Base-by-base conservation (phyloP, 1,140 invertebrate genomes). In the Chymomyza costata region DNA sequence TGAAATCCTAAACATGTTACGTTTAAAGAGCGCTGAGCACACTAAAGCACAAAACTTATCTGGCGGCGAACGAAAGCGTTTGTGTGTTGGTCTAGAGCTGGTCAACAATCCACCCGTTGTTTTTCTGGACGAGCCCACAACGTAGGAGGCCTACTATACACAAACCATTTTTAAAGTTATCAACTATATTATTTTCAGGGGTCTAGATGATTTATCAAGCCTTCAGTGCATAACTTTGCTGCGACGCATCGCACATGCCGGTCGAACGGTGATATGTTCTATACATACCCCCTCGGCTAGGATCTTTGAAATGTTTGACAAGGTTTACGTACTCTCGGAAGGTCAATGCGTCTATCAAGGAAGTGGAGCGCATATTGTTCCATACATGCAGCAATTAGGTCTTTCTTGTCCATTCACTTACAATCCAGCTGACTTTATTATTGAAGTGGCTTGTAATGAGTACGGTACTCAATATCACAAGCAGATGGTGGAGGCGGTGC, bases 31-130 rank as follows among this genome's bases (percentile, higher is more conserved):
- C 41, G 87, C 90, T 0, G 87, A 85, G 47, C 87, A 95, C 53
- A 97, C 95, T 0, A 82, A 89, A 16, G 91, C 92, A 0, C 88
- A 90, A 37, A 89, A 87, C 38, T 87, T 98, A 1, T 98, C 96
- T 0, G 97, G 97, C 0, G 97, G 97, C 0, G 96, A 98, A 86
- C 90, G 90, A 43, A 99, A 98, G 85, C 88, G 97, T 19, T 86
- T 99, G 3, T 95, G 94, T 0, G 96, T 98, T 25, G 97, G 96
- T 5, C 83, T 97, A 15, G 97, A 98, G 86, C 88, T 99, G 7
- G 88, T 98, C 10, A 96, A 97, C 86, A 98, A 98, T 86, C 97
- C 97, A n/a, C 94, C 96, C 1, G 91, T 98, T 1, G 88, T 95
- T 52, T 94, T 95, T 73, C 83, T 95, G 3, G 93, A 95, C 71